Conservation (phyloP, 2,888 invertebrate genomes). For the Agrilus cyanescens region DNA sequence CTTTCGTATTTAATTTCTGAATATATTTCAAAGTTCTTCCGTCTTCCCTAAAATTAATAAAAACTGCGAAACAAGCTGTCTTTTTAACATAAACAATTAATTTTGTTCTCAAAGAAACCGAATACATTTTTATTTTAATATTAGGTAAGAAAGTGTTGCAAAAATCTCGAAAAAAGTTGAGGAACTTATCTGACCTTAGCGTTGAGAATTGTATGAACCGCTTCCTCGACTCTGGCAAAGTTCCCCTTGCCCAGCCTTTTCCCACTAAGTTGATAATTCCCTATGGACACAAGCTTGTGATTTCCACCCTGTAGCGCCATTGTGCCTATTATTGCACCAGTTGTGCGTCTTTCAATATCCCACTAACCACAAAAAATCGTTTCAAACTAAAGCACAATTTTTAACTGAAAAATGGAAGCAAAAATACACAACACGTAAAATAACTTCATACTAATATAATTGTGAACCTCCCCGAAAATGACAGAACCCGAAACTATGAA, state of each 20-base stretch:
- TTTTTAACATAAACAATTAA: too few relatives aligned
- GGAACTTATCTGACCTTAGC: constrained; percentile 44
- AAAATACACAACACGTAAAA: constrained; percentile 20
- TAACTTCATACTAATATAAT: constrained; percentile 23
- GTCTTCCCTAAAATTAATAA: too few relatives aligned
- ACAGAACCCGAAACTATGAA: background rate
- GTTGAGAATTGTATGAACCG: constrained; percentile 53
- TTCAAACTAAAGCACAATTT: constrained; percentile 8
- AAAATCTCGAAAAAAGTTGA: background rate
- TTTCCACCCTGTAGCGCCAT: constrained; percentile 25
- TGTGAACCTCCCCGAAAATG: constrained; percentile 15
- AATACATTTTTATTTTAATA: too few relatives aligned
- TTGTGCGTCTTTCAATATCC: too few relatives aligned
- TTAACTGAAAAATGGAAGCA: constrained; percentile 17
- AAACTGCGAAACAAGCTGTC: too few relatives aligned
- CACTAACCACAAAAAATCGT: background rate
- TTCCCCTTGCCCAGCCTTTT: constrained; percentile 62
- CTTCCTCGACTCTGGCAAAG: constrained; percentile 65
- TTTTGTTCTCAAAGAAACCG: too few relatives aligned
- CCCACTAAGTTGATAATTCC: constrained; percentile 61
- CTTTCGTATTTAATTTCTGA: too few relatives aligned
- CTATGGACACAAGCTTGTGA: constrained; percentile 42
- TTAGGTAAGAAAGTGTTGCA: too few relatives aligned
- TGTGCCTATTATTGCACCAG: constrained; percentile 8
- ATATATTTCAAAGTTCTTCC: too few relatives aligned